Conservation (phyloP, 2,797 vertebrate species). For the Epinephelus awoara region DNA sequence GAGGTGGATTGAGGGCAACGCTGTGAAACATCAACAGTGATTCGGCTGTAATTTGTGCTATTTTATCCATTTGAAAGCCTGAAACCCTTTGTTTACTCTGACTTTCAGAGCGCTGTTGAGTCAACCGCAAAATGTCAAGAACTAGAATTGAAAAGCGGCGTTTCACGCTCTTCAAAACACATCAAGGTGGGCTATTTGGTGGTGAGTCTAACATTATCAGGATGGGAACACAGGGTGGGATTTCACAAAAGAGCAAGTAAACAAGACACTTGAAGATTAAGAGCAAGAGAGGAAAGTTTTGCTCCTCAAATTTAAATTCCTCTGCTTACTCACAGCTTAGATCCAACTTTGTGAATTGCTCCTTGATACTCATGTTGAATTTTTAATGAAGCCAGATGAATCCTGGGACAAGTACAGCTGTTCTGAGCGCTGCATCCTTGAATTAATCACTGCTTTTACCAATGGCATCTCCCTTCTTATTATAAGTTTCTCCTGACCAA, state of each 20-base stretch:
- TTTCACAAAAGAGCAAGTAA: constrained; percentile 27
- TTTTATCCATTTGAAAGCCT: constrained; percentile 49
- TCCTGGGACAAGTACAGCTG: constrained; percentile 42
- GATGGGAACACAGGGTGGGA: neutral
- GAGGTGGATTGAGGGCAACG: constrained; percentile 55
- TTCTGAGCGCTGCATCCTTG: constrained; percentile 22
- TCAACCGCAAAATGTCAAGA: constrained; percentile 62
- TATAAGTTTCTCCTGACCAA: constrained; percentile 28
- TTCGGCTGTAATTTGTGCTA: constrained; percentile 52
- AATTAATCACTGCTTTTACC: constrained; percentile 31
- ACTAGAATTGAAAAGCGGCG: constrained; percentile 46
- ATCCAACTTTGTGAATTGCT: constrained; percentile 11
- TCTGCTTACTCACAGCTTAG: neutral
- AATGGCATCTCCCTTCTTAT: constrained; percentile 21
- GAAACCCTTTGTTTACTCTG: constrained; percentile 55
- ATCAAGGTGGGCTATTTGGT: constrained; percentile 15
- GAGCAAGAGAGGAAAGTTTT: constrained; percentile 4
- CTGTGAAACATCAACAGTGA: constrained; percentile 59
- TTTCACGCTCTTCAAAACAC: constrained; percentile 35
- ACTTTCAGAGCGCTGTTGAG: constrained; percentile 43
- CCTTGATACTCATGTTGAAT: neutral
- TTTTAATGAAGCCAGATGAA: constrained; percentile 12
- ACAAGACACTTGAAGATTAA: constrained; percentile 31
- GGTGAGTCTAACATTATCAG: constrained; percentile 19
- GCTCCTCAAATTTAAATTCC: neutral